Base-by-base conservation (phyloP, 2,113 vertebrate species). In the Diadophis punctatus region DNA sequence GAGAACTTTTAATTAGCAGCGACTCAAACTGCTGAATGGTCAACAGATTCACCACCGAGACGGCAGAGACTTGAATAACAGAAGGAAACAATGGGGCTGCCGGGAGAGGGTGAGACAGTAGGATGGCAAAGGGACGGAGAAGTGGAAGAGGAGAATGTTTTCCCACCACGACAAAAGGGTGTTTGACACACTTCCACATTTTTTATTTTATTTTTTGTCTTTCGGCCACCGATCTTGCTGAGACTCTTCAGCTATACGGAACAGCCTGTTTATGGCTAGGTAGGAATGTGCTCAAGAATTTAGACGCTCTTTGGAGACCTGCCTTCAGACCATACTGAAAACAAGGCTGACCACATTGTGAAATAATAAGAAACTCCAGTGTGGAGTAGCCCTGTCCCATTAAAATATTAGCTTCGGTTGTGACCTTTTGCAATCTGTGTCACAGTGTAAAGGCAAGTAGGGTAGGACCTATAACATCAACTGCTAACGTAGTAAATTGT, bases 1-100 rank as follows among this genome's bases (percentile, higher is more conserved):
- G 98, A 97, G 98, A 98, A 98, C 98, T 98, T 98, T 98, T 98
- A 98, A 99, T 99, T 98, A 98, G 98, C 98, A 96, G 27, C 96
- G 97, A 96, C 97, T 93, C 96, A 96, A 96, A 96, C 97, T 97
- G 97, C 98, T 98, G 97, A 98, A 98, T 97, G 98, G 98, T 98
- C 98, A 99, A 98, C 98, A 98, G 98, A 96, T 98, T 98, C 98
- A 98, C 98, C 97, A 97, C 97, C 87, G 97, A 97, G 97, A 96
- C 97, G 96, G 98, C 97, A n/a, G 89, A 96, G 92, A 97, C 97
- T 97, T 98, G 98, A 98, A 98, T 98, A 98, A 98, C 98, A 98
- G 98, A 97, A 96, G 97, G 96, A 98, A 98, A 98, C 98, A 98
- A 97, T 98, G 97, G 96, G 94, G 95, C 96, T 63, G 58, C n/a